Evolutionary conservation across 2,797 vertebrate genomes (phyloP), one percentile per base, ranked within the genome.

Genomic region (Muraenolepis orangiensis): DNA sequence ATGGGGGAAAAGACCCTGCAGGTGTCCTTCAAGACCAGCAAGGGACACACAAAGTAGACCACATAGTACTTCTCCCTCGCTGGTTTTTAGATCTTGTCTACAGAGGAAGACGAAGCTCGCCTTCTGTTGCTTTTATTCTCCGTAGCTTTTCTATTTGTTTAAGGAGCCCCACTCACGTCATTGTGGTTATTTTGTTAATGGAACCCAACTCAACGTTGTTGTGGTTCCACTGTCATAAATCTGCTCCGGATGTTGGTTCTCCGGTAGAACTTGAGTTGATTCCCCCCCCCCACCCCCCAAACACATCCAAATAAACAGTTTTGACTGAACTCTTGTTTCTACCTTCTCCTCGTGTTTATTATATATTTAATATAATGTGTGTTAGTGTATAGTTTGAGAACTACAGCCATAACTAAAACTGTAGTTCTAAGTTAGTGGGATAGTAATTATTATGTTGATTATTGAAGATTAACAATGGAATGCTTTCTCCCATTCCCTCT

Each of bases 1-100:
- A 93, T 99, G 87, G 98, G 97, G 79, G 98, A 99, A 94, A 97
- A 97, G 90, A 95, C 98, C 87, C 95, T 99, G 79, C 98, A 99
- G 91, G 98, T 98, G 90, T 98, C 98, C 80, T 99, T 99, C 92
- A 99, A 99, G 93, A 98, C 97, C 93, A 98, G 94, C 93, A 99
- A 99, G 92, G 95, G 95, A 88, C 97, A 97, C 69, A 40, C 28
- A 93, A 98, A 98, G 93, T 98, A 97, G 72, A 72, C 1, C 23
- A 20, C 40, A n/a, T n/a, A n/a, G n/a, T n/a, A n/a, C n/a, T n/a
- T n/a, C n/a, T n/a, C n/a, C n/a, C 57, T n/a, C 7, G n/a, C 57
- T 61, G 23, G 32, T 16, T 23, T 61, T 61, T 61, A 61, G 51
- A 23, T 23, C n/a, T 61, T 61, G 16, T 1, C 40, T 46, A 38